Evolutionary conservation across 1,140 invertebrate genomes (phyloP).

Genomic region (Hylyphantes graminicola): DNA sequence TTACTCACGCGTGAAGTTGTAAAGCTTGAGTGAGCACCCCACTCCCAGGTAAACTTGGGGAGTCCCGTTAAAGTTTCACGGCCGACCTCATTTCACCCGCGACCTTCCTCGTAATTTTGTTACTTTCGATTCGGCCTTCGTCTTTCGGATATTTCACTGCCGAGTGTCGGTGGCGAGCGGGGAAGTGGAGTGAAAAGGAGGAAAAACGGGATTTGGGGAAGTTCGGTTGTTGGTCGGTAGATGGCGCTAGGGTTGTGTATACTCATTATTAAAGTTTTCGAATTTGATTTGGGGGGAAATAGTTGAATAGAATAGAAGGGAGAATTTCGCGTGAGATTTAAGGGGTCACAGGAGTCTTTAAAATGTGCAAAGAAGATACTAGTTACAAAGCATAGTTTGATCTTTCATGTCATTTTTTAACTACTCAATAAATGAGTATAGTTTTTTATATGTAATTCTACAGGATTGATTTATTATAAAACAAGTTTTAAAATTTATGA

Average conservation of each 20-base stretch:
- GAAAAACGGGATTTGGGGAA: not conserved
- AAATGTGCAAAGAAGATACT: no score
- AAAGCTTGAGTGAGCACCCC: not conserved
- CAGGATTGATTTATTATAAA: no score
- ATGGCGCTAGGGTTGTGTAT: constrained; percentile 3
- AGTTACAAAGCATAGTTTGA: no score
- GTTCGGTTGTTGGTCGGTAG: not conserved
- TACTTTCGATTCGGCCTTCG: constrained; percentile 15
- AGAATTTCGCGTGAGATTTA: not conserved
- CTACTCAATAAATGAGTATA: no score
- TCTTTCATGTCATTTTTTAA: no score
- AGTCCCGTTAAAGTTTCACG: constrained; percentile 33
- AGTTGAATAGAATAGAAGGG: not conserved
- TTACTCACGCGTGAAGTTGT: constrained; percentile 21
- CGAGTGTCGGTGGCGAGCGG: not conserved
- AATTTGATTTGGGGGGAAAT: not conserved
- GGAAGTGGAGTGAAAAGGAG: not conserved
- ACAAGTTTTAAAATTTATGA: no score
- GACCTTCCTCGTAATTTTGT: not conserved
- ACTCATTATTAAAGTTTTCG: not conserved
- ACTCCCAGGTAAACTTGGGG: not conserved
- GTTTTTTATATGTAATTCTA: no score
- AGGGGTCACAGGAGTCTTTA: no score
- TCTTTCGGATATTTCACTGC: constrained; percentile 23
- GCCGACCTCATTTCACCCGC: constrained; percentile 24